phyloP scores from a whole-genome alignment of 2,113 vertebrate species.

The Syngnathus scovelli region DNA sequence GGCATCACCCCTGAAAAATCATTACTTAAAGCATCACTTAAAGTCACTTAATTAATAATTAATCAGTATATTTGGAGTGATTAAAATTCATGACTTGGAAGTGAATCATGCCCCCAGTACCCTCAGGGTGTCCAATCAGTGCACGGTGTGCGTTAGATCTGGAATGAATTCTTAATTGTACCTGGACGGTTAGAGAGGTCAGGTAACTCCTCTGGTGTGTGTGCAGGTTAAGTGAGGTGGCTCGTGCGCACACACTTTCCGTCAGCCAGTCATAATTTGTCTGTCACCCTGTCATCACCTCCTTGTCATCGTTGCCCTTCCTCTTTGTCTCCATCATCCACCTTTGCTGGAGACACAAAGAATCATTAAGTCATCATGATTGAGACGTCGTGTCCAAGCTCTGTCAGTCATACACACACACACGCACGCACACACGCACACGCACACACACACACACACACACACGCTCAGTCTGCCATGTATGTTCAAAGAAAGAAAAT shows the following conservation, averaged over 20 bases:
- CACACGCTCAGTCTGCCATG: not conserved
- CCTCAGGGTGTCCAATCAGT: constrained; percentile 70
- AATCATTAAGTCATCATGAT: constrained; percentile 38
- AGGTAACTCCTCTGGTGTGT: constrained; percentile 46
- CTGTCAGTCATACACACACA: constrained; percentile 26
- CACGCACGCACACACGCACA: constrained; percentile 7
- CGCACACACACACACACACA: not conserved
- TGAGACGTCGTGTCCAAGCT: constrained; percentile 32
- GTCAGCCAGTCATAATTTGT: constrained; percentile 32
- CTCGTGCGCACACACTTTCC: not conserved
- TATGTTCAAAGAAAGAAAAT: not conserved
- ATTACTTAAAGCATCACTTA: constrained; percentile 68
- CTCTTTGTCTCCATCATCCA: constrained; percentile 42
- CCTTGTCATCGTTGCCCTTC: constrained; percentile 30
- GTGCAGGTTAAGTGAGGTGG: constrained; percentile 7
- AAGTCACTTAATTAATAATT: constrained; percentile 79
- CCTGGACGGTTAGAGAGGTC: constrained; percentile 75
- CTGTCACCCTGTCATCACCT: constrained; percentile 35
- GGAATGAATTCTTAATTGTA: constrained; percentile 76
- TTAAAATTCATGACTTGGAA: constrained; percentile 79
- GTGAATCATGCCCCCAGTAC: constrained; percentile 67
- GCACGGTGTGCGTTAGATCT: constrained; percentile 67
- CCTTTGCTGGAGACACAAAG: constrained; percentile 22
- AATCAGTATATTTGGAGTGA: constrained; percentile 76
- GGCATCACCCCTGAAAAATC: constrained; percentile 55